Evolutionary conservation across 2,113 vertebrate species (phyloP).

Genomic region (Corydoras maculifer): DNA sequence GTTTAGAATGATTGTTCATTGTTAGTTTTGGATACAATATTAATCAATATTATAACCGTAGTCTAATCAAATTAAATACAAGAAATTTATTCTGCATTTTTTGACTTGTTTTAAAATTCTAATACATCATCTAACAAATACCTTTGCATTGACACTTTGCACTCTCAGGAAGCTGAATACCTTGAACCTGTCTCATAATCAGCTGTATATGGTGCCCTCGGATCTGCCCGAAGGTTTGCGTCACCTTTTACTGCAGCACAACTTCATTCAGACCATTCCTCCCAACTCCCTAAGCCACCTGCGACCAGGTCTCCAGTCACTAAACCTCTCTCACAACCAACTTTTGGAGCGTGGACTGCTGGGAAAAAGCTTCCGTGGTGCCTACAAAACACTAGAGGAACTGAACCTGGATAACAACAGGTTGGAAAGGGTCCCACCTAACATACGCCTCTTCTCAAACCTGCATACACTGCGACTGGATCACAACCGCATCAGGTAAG

Average conservation of each 20-base stretch:
- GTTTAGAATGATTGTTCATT: no score
- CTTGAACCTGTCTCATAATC: conserved; percentile 68
- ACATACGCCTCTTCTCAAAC: conserved; percentile 65
- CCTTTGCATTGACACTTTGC: not conserved
- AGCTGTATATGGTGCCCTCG: conserved; percentile 57
- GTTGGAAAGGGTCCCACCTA: conserved; percentile 61
- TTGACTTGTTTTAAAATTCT: no score
- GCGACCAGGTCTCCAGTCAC: conserved; percentile 62
- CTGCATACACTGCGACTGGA: conserved; percentile 66
- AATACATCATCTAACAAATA: no score
- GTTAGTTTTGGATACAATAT: no score
- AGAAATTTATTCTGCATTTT: no score
- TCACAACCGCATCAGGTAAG: conserved; percentile 70
- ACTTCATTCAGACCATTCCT: conserved; percentile 60
- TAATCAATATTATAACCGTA: no score
- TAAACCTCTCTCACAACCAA: conserved; percentile 67
- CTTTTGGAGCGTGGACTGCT: conserved; percentile 51
- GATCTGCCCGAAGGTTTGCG: conserved; percentile 61
- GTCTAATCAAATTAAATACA: no score
- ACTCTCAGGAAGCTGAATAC: conserved; percentile 62
- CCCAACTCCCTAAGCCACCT: conserved; percentile 62
- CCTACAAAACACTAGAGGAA: conserved; percentile 61
- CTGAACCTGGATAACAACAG: conserved; percentile 69
- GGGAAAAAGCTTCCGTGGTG: conserved; percentile 61
- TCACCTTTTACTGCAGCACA: conserved; percentile 66